Conservation (phyloP, 2,113 vertebrate genomes). For the Morone chrysops region DNA sequence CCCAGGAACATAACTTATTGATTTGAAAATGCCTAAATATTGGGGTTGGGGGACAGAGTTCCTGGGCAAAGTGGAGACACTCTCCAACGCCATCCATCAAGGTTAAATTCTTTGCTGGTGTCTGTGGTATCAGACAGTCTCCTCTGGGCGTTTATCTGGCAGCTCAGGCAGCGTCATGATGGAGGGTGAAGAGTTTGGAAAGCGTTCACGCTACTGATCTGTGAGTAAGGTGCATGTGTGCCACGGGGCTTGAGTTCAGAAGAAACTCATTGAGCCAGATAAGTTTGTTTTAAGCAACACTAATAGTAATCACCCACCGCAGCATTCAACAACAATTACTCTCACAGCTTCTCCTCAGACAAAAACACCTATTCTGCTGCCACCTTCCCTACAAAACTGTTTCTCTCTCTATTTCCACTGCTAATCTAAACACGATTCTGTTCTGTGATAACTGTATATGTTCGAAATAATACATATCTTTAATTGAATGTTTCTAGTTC, state of each 20-base stretch:
- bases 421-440: background rate
- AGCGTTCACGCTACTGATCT: constrained; percentile 37
- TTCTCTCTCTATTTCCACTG: constrained; percentile 23
- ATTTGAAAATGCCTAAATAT: constrained; percentile 60
- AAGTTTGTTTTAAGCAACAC: constrained; percentile 50
- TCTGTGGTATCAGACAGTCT: constrained; percentile 56
- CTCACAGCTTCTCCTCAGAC: constrained; percentile 35
- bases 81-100: constrained; percentile 54
- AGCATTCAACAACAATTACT: constrained; percentile 43
- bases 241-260: constrained; percentile 32
- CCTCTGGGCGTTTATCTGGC: constrained; percentile 55
- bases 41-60: constrained; percentile 35
- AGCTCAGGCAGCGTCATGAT: constrained; percentile 44
- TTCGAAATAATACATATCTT: background rate
- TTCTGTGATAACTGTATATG: background rate
- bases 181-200: constrained; percentile 33
- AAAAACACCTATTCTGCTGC: constrained; percentile 35
- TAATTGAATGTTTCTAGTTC: background rate
- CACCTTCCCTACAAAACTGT: constrained; percentile 22
- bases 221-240: constrained; percentile 50
- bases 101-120: constrained; percentile 53
- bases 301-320: constrained; percentile 40
- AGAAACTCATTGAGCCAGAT: constrained; percentile 33
- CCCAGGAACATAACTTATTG: constrained; percentile 43
- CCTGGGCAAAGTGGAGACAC: constrained; percentile 30